phyloP scores from a whole-genome alignment of 2,113 vertebrate genomes.

The Erythrocercus mccallii region DNA sequence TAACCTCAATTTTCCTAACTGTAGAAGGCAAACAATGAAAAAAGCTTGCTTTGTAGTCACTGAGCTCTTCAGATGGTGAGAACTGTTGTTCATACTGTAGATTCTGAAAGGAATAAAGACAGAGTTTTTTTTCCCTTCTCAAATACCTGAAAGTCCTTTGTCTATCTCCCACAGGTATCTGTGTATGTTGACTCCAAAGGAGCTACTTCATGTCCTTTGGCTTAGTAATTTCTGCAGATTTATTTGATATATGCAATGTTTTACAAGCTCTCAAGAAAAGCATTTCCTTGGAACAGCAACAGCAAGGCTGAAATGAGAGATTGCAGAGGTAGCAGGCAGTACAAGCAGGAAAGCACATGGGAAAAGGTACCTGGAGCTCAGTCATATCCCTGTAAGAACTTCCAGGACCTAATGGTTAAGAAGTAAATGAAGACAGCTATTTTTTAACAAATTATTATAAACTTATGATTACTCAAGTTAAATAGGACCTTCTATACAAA shows the following conservation, averaged over 20 bases:
- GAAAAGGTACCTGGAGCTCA: background rate
- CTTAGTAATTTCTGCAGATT: conserved; percentile 9
- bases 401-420: background rate
- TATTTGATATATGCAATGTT: background rate
- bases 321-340: background rate
- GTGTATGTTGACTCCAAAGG: background rate
- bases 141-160: background rate
- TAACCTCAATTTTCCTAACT: background rate
- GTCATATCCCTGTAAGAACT: background rate
- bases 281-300: background rate
- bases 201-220: background rate
- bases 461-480: background rate
- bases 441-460: background rate
- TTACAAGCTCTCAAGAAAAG: conserved; percentile 15
- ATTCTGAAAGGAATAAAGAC: background rate
- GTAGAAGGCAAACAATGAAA: background rate
- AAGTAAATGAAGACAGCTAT: background rate
- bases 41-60: background rate
- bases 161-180: background rate
- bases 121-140: background rate
- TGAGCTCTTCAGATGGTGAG: background rate
- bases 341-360: background rate
- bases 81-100: background rate
- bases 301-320: background rate
- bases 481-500: background rate